These are phyloP conservation scores for Zoanthus sociatus DNA, from an alignment of 92 coral and sea anemone species.

Conservation along the genomic window DNA sequence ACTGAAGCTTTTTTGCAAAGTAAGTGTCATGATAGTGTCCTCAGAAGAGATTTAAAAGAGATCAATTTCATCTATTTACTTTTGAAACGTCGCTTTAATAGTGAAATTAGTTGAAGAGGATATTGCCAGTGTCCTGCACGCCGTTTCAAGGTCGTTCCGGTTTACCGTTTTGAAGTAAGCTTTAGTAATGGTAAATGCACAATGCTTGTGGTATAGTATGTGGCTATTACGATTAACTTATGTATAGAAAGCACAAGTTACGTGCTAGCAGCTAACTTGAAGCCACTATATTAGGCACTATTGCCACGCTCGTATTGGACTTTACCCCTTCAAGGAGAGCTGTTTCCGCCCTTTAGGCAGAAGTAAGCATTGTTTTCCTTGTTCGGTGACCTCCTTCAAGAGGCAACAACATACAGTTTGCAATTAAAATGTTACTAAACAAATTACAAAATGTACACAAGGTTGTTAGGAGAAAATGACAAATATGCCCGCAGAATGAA, in stretches of 20 bases:
- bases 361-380: slow-evolving; percentile 26
- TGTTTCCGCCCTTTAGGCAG: neutral
- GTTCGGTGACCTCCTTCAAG: slow-evolving; percentile 46
- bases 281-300: too few species aligned
- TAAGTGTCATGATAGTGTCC: neutral
- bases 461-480: too few species aligned
- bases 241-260: too few species aligned
- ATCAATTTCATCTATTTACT: slow-evolving; percentile 30
- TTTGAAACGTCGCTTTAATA: slow-evolving; percentile 12
- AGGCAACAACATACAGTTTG: slow-evolving; percentile 28
- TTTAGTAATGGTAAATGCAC: too few species aligned
- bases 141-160: neutral
- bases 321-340: too few species aligned
- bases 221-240: too few species aligned
- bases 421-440: slow-evolving; percentile 16
- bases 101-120: neutral
- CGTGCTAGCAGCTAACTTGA: neutral
- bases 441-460: too few species aligned
- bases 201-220: too few species aligned
- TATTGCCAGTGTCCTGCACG: neutral
- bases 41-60: slow-evolving; percentile 29
- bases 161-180: too few species aligned
- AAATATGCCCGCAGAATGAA: too few species aligned
- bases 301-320: too few species aligned
- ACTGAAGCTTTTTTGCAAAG: slow-evolving; percentile 6